phyloP scores from a whole-genome alignment of 2,797 vertebrate genomes.

The Pseudomugil gertrudae region DNA sequence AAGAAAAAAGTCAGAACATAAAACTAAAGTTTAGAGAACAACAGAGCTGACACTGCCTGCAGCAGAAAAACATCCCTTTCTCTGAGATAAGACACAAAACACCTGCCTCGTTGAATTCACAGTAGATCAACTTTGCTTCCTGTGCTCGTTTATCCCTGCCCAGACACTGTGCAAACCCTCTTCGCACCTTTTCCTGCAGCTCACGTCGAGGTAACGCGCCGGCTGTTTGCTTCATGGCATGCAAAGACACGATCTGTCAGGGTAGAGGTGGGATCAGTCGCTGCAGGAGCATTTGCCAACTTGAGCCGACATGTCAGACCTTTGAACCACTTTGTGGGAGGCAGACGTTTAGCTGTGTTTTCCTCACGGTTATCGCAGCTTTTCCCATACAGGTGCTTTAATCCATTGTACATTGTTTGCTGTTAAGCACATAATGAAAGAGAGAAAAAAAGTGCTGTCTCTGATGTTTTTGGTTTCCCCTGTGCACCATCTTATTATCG shows the following conservation, averaged over 20 bases:
- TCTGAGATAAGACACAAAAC: constrained; percentile 24
- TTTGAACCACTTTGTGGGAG: constrained; percentile 73
- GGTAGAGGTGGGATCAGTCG: constrained; percentile 64
- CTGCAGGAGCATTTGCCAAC: constrained; percentile 41
- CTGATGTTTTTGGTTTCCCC: constrained; percentile 33
- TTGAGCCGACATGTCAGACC: constrained; percentile 67
- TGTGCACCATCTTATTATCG: constrained; percentile 41
- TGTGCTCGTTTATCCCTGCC: constrained; percentile 6
- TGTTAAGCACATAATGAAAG: constrained; percentile 61
- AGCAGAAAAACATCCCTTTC: constrained; percentile 24
- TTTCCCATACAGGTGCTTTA: constrained; percentile 57
- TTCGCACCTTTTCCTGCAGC: constrained; percentile 2
- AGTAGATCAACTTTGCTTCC: constrained; percentile 32
- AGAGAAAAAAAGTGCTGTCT: constrained; percentile 46
- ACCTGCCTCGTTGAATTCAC: constrained; percentile 19
- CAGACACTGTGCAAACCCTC: constrained; percentile 31
- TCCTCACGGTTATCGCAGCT: constrained; percentile 48
- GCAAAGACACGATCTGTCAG: constrained; percentile 66
- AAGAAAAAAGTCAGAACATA: not conserved
- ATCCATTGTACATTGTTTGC: constrained; percentile 62
- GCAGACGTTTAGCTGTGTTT: constrained; percentile 48
- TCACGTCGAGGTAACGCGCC: constrained; percentile 27
- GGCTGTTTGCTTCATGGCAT: constrained; percentile 43
- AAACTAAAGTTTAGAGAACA: not conserved
- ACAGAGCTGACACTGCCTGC: not conserved